Evolutionary conservation across 1,140 invertebrate species (phyloP), one percentile per base, ranked within the genome.

Genomic region (Drosophila miranda): DNA sequence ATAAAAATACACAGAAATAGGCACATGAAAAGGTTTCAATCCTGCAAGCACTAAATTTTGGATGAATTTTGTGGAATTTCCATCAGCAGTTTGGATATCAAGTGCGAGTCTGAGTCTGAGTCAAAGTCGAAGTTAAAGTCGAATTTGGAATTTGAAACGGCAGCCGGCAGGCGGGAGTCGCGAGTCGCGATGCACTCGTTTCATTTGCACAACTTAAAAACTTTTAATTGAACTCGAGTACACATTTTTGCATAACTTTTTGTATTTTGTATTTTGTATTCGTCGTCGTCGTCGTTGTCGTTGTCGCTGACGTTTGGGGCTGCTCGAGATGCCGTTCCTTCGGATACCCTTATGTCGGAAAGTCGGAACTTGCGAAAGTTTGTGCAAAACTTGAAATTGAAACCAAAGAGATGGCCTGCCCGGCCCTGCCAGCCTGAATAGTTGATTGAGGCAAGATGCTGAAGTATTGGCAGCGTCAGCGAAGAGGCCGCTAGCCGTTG

Each of bases 131-230:
- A 67, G 62, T 49, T 69, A 13, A 52, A 52, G 50, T 52, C 62
- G 19, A 19, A 67, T 38, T 55, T 67, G 19, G 38, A 60, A 61
- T 46, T 46, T 38, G 23, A 26, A 26, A 19, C 19, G 19, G 19
- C 1, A 19, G 19, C 2, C 19, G 19, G 1, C 1, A 19, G 19
- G 1, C 19, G 19, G 1, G 19, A 19, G 19, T 19, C 64, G 54
- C 46, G 9, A 34, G 26, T 41, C 43, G 16, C 56, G 71, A 64
- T 74, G 70, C 70, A 75, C 71, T 75, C 62, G 72, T 68, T 67
- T 67, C 68, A 75, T 75, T 75, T 75, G 71, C 71, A 75, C 72
- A 75, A 75, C 72, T 75, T 75, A 75, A 75, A 75, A 75, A 75
- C 61, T 75, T 75, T 75, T 75, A 75, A 75, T 75, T 75, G 72